These are phyloP conservation scores for Andricus grossulariae DNA, from an alignment of 1,140 invertebrate genomes.

Conservation along the genomic window DNA sequence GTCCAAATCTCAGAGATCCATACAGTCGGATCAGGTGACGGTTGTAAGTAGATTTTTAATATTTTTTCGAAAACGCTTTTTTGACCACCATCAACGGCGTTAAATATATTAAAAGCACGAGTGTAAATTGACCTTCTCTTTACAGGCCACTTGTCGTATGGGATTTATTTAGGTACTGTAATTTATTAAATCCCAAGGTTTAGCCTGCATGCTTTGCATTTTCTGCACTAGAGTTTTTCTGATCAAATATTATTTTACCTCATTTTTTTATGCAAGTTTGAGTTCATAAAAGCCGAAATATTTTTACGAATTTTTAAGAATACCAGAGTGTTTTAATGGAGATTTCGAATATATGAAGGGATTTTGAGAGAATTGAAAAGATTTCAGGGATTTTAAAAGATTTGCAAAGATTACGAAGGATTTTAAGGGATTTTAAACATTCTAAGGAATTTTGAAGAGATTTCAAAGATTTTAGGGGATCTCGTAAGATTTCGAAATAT, in stretches of 20 bases:
- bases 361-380: too few species aligned
- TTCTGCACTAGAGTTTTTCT: background rate
- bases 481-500: too few species aligned
- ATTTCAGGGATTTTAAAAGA: too few species aligned
- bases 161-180: conserved; percentile 74
- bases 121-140: conserved; percentile 63
- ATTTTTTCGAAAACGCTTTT: conserved; percentile 22
- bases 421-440: too few species aligned
- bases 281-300: too few species aligned
- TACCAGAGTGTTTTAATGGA: too few species aligned
- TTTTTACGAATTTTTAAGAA: too few species aligned
- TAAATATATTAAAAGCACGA: conserved; percentile 26
- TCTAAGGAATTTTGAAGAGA: too few species aligned
- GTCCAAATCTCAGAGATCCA: conserved; percentile 66
- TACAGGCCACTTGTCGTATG: conserved; percentile 72
- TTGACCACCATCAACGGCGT: background rate
- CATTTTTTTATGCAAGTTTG: background rate
- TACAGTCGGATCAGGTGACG: conserved; percentile 65
- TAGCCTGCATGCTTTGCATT: background rate
- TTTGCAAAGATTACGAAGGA: too few species aligned
- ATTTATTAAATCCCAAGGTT: conserved; percentile 41
- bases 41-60: conserved; percentile 56
- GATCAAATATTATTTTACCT: background rate
- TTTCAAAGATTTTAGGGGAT: too few species aligned
- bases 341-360: too few species aligned